Evolutionary conservation across 2,113 vertebrate species (phyloP), one percentile per base, ranked within the genome.

Genomic region (Herpailurus yagouaroundi): DNA sequence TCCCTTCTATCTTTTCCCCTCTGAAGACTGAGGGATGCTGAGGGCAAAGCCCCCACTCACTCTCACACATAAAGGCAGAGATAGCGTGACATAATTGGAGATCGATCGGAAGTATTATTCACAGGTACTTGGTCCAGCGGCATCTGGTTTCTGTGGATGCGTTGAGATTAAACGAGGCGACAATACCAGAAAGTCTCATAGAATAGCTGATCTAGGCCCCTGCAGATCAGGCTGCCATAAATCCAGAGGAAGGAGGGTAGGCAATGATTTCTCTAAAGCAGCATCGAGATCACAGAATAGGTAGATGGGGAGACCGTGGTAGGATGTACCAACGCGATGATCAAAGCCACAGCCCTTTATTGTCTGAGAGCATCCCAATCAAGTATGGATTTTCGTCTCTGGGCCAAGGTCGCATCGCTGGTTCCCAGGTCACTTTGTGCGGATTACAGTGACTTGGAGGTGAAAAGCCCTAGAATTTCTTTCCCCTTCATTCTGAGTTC

Each of bases 71-170:
- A 93, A 86, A 95, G 45, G 82, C 95, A 90, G 95, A 95, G 84
- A 92, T 18, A 23, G 69, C 50, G 0, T 98, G 92, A 95, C 87
- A 95, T 97, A 88, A 95, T 84, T 74, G 41, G 79, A 1, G 45
- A 95, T 95, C 95, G 95, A 89, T 98, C 96, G 64, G 95, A 94
- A 82, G 97, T 76, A 88, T 93, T 97, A 80, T 94, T 94, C 89
- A 95, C 96, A 97, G 76, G 94, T 95, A 96, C 97, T 98, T 92
- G 97, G 98, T 97, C 98, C 96, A 96, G 88, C 90, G 82, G 89
- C 7, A 77, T 94, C 83, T 0, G 36, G 38, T 96, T 98, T 85
- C 95, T 95, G 95, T 95, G 95, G 83, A 85, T 97, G 93, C 81
- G 13, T 8, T 36, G 91, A 97, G 96, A 97, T 97, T 96, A 97